These are phyloP conservation scores for Chondrilla cf. caribensis DNA, from an alignment of 37 sponge, comb jelly and placozoan species.

Conservation along the genomic window DNA sequence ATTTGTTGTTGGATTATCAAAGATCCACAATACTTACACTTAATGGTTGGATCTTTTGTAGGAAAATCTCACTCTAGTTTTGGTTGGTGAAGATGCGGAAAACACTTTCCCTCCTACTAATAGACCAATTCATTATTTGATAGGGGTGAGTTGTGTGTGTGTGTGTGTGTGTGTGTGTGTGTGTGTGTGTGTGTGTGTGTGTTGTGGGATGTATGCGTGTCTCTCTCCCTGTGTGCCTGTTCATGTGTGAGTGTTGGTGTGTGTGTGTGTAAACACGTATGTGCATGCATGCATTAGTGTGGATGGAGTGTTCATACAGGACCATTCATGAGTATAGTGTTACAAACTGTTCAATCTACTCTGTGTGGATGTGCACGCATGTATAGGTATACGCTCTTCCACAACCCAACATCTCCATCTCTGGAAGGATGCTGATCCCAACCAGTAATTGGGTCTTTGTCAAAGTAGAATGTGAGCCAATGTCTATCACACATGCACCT, in stretches of 20 bases:
- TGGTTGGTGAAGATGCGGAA: neutral
- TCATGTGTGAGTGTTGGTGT: neutral
- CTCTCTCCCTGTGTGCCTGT: neutral
- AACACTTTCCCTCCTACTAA: neutral
- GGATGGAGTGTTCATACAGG: no score
- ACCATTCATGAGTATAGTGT: no score
- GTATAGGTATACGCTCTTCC: conserved; percentile 13
- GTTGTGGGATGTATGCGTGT: neutral
- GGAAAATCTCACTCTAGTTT: neutral
- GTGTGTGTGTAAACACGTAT: neutral
- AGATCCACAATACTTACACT: no score
- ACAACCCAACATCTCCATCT: neutral
- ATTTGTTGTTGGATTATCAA: no score
- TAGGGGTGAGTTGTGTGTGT: conserved; percentile 1
- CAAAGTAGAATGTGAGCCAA: neutral
- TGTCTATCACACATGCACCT: no score
- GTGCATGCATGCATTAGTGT: neutral
- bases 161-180: conserved; percentile 20
- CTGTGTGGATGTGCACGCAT: neutral
- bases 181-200: conserved; percentile 1
- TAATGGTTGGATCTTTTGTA: no score
- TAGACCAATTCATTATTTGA: neutral
- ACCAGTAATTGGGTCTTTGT: neutral
- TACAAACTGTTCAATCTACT: no score
- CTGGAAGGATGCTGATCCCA: neutral